Base-by-base conservation (phyloP, 2,113 vertebrate species). In the Nyctereutes procyonoides region DNA sequence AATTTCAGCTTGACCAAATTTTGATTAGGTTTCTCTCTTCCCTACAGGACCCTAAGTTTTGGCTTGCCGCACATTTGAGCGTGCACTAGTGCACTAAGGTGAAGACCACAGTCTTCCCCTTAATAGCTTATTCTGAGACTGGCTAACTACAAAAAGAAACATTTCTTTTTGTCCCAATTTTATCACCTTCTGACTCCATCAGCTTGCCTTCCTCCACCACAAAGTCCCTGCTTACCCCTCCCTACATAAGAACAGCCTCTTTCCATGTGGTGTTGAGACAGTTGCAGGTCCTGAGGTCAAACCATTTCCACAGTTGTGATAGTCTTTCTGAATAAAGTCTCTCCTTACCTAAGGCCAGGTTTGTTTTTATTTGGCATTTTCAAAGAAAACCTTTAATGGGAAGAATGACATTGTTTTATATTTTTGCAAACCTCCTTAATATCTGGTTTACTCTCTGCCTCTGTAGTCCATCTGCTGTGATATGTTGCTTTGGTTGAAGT, bases 331-430 rank as follows among this genome's bases (percentile, higher is more conserved):
- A 90, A 76, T 62, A 90, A 32, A 88, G 30, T 77, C 22, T 83
- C 32, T 71, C 11, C 30, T 65, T 65, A 69, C 71, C 26, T 71
- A 83, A 95, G 32, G 35, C 43, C 0, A 8, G 35, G 60, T 96
- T 93, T 56, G 53, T 88, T 95, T 91, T 81, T 62, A 81, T 86
- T 85, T 84, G 20, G 11, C 5, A 56, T 48, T 90, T 97, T 95
- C 43, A 55, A 86, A 51, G 17, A 92, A 92, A 83, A 84, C 43
- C 51, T 9, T 28, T n/a, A 71, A 53, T 51, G 62, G 83, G 20
- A 71, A 87, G 11, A 84, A 8, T 48, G 20, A n/a, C 14, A 19
- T 58, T 55, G 19, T 43, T 86, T 90, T 58, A n/a, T 9, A 53
- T 89, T 74, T 79, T 89, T 67, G 58, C 35, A 58, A 32, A 38